Base-by-base conservation (phyloP, 2,113 vertebrate species). In the Cephalopterus ornatus region DNA sequence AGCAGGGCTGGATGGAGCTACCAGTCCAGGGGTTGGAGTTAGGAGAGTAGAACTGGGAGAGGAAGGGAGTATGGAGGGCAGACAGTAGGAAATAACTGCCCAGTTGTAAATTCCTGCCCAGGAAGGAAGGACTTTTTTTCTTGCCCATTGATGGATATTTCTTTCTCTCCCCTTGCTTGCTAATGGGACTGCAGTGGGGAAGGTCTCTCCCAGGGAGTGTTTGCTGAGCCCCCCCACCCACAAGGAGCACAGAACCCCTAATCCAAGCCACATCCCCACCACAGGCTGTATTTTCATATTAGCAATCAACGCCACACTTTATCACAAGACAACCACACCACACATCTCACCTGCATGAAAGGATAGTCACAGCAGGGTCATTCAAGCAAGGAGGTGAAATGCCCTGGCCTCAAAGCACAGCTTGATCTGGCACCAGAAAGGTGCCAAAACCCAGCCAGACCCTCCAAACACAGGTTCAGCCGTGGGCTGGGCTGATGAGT, bases 381-480 rank as follows among this genome's bases (percentile, higher is more conserved):
- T 77, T 96, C 88, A 77, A 95, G 96, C 96, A 96, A 88, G 92
- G 92, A 97, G 88, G 87, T 78, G 73, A 91, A 95, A 88, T 0
- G 76, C 91, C 95, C 87, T 95, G 89, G 91, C 93, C 92, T 95
- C 93, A 67, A 92, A 95, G 92, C 92, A 97, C 88, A 96, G 96
- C 94, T 92, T 96, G 74, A 83, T 87, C 59, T 72, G 93, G 94
- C 71, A 80, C 80, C 59, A 83, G 61, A 77, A 72, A 89, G 77
- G 62, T 86, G 88, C 73, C 28, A 13, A 85, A 94, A 89, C 68
- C 70, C 84, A 73, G 76, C 62, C 76, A 91, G 94, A 91, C 78
- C 92, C 92, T 96, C 91, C 89, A 93, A 86, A 72, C 86, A 92
- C 85, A 89, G 89, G 89, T 67, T 77, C 58, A 62, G 53, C 78